phyloP scores from a whole-genome alignment of 2,888 invertebrate species.

The Xylophagus ater region DNA sequence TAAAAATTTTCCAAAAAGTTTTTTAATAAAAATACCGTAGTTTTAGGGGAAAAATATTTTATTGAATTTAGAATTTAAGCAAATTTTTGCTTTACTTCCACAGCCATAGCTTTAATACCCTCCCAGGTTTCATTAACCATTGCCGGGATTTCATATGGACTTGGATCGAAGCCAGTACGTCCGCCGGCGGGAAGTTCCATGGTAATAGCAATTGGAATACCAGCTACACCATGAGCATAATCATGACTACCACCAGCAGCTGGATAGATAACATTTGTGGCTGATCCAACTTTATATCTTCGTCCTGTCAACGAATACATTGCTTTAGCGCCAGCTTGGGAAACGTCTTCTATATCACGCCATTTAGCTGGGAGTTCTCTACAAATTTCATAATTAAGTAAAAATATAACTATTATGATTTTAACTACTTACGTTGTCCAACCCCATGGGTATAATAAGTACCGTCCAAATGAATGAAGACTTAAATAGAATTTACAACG shows the following conservation, averaged over 20 bases:
- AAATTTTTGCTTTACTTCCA: constrained; percentile 28
- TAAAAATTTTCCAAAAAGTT: no score
- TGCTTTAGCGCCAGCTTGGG: constrained; percentile 31
- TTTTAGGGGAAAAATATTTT: no score
- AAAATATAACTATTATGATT: no score
- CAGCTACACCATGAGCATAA: constrained; percentile 46
- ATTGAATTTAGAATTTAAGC: no score
- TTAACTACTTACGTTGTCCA: constrained; percentile 39
- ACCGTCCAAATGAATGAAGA: constrained; percentile 63
- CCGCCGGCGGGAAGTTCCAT: constrained; percentile 50
- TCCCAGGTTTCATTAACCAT: constrained; percentile 49
- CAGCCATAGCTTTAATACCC: constrained; percentile 34
- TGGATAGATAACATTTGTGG: constrained; percentile 40
- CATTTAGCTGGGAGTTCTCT: constrained; percentile 40
- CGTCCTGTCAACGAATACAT: constrained; percentile 32
- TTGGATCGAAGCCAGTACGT: constrained; percentile 44
- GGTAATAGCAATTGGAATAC: constrained; percentile 49
- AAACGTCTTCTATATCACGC: constrained; percentile 36
- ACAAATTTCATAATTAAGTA: background rate
- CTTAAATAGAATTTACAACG: constrained; percentile 51
- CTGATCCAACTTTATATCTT: constrained; percentile 37
- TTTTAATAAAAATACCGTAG: no score
- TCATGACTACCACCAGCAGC: constrained; percentile 55
- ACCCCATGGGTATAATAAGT: constrained; percentile 58
- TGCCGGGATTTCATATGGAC: constrained; percentile 43